These are phyloP conservation scores for Leptinotarsa texana DNA, from an alignment of 1,140 invertebrate genomes.

Conservation along the genomic window DNA sequence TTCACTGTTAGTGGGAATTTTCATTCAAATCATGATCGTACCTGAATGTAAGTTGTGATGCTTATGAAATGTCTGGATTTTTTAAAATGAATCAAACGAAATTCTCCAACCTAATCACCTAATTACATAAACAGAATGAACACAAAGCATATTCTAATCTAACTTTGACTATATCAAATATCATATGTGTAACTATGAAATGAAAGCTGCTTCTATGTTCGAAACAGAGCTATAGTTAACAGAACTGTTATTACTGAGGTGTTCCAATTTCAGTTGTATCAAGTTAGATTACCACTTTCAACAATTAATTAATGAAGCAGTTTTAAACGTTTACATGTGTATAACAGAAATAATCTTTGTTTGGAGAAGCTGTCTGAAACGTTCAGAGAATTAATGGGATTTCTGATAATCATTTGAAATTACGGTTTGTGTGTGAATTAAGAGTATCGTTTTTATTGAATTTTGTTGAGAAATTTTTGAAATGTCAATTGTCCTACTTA, in stretches of 20 bases:
- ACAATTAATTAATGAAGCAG: neutral
- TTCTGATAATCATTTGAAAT: neutral
- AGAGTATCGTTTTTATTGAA: too few species aligned
- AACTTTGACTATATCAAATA: neutral
- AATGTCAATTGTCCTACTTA: too few species aligned
- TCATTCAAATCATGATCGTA: too few species aligned
- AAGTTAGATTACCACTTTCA: neutral
- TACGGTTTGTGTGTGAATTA: too few species aligned
- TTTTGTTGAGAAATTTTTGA: too few species aligned
- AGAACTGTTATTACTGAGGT: conserved; percentile 1
- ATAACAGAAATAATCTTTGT: neutral
- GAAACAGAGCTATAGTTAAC: neutral
- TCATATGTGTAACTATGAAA: neutral
- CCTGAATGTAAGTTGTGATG: too few species aligned
- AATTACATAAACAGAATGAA: too few species aligned
- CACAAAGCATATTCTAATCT: neutral
- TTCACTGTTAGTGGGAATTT: too few species aligned
- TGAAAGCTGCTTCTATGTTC: neutral
- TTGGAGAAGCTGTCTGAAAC: neutral
- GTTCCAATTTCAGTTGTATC: neutral
- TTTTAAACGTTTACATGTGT: neutral
- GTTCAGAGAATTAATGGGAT: neutral
- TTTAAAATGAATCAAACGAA: too few species aligned
- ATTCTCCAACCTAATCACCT: too few species aligned
- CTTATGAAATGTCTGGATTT: too few species aligned